Conservation (phyloP, 1,140 invertebrate genomes). For the Cydia strobilella region DNA sequence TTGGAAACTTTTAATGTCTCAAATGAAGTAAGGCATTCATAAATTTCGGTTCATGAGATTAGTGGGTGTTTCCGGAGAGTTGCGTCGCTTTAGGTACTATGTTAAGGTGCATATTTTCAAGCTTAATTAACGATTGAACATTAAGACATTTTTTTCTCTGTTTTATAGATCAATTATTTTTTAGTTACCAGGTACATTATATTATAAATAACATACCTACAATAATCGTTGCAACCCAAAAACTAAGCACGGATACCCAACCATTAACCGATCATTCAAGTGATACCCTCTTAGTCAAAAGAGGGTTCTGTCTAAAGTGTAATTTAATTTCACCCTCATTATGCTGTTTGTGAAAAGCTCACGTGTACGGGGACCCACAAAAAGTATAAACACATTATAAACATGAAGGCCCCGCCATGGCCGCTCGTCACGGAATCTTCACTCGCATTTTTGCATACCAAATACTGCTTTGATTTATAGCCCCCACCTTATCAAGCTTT, state of each 20-base stretch:
- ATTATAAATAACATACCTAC: too few relatives aligned
- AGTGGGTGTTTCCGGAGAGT: conserved; percentile 61
- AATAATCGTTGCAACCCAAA: background rate
- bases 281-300: background rate
- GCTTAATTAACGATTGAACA: conserved; percentile 37
- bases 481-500: conserved; percentile 44
- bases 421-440: conserved; percentile 68
- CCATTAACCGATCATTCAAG: background rate
- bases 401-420: conserved; percentile 62
- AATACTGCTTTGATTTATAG: conserved; percentile 67
- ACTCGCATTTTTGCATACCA: conserved; percentile 75
- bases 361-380: conserved; percentile 52
- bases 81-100: conserved; percentile 45
- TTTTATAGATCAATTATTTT: conserved; percentile 26
- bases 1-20: conserved; percentile 74
- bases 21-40: conserved; percentile 68
- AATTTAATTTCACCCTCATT: conserved; percentile 46
- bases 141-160: conserved; percentile 30
- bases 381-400: conserved; percentile 65
- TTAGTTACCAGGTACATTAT: too few relatives aligned
- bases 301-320: conserved; percentile 23
- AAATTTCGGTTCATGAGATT: conserved; percentile 70
- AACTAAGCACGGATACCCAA: background rate
- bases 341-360: conserved; percentile 49
- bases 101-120: conserved; percentile 48